Conservation (phyloP, 2,797 vertebrate species). For the Tangara arthus region DNA sequence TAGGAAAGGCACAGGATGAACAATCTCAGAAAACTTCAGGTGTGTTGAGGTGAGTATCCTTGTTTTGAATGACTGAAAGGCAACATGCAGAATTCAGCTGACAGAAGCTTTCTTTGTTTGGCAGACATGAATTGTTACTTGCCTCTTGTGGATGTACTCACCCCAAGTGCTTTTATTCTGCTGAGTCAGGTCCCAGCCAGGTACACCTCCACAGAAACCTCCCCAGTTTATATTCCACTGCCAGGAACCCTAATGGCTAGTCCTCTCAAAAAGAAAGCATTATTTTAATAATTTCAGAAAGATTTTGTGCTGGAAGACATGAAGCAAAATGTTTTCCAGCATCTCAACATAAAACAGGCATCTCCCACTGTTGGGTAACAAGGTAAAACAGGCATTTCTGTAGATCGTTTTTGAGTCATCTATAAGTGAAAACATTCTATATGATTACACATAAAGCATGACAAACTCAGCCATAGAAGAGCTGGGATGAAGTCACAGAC, state of each 20-base stretch:
- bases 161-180: background rate
- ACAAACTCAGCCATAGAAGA: background rate
- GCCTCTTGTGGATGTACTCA: background rate
- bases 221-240: background rate
- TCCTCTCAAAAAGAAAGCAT: background rate
- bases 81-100: rapidly evolving
- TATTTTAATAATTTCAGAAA: background rate
- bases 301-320: background rate
- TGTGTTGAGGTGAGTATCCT: background rate
- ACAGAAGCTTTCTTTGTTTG: background rate
- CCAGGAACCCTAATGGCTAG: background rate
- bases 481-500: background rate
- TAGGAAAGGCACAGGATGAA: background rate
- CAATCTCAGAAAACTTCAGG: background rate
- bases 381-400: background rate
- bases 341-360: background rate
- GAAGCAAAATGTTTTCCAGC: background rate
- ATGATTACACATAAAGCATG: background rate
- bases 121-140: background rate
- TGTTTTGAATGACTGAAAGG: background rate
- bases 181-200: background rate
- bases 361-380: background rate
- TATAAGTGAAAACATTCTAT: background rate
- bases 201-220: background rate
- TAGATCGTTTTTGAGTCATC: rapidly evolving